Percentiles rank a stretch among this genome's conserved stretches.
Conservation (phyloP, 2,797 vertebrate species). For the Thunnus albacares region DNA sequence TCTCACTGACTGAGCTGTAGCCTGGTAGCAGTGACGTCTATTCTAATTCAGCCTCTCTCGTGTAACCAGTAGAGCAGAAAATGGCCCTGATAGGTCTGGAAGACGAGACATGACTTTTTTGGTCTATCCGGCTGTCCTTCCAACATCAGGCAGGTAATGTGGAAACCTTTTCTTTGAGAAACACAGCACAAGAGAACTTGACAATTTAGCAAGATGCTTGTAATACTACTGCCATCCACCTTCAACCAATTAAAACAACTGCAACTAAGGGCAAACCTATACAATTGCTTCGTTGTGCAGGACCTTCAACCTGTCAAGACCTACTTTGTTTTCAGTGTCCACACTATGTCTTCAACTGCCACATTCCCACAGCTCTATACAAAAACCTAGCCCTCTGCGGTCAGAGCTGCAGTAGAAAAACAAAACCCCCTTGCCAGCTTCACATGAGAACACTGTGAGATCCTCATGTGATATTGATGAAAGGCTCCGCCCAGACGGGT, state of each 20-base stretch:
- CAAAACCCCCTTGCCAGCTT: slow-evolving; percentile 60
- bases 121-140: slow-evolving; percentile 16
- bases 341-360: slow-evolving; percentile 47
- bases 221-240: slow-evolving; percentile 7
- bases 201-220: slow-evolving; percentile 1
- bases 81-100: slow-evolving; percentile 42
- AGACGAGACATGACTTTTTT: slow-evolving; percentile 33
- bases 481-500: slow-evolving; percentile 75
- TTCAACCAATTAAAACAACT: slow-evolving; percentile 50
- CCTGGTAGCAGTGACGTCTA: neutral
- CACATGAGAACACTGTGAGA: slow-evolving; percentile 68
- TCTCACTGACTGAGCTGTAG: neutral
- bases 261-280: slow-evolving; percentile 32
- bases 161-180: slow-evolving; percentile 29
- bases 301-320: slow-evolving; percentile 64
- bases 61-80: slow-evolving; percentile 48
- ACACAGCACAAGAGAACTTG: neutral
- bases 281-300: slow-evolving; percentile 50
- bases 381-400: slow-evolving; percentile 42
- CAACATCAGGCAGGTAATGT: slow-evolving; percentile 19
- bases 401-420: slow-evolving; percentile 60
- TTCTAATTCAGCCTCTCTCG: slow-evolving; percentile 17
- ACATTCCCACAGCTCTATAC: slow-evolving; percentile 57
- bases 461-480: slow-evolving; percentile 85
- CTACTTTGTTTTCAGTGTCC: slow-evolving; percentile 67